Conservation (phyloP, 1,140 invertebrate genomes). For the Yoshiicerus persimilis region DNA sequence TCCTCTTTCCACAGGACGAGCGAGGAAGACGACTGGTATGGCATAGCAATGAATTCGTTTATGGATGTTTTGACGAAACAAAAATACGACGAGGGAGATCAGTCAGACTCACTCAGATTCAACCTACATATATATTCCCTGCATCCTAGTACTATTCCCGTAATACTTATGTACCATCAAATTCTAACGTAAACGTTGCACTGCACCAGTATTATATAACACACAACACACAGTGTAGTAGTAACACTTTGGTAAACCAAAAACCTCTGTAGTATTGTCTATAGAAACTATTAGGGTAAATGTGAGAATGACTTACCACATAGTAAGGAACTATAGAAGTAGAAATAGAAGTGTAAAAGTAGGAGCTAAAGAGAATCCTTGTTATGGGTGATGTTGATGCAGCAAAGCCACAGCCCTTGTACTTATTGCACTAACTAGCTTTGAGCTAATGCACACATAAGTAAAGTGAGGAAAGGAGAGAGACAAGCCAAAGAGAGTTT, state of each 20-base stretch:
- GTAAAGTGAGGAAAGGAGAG: background rate
- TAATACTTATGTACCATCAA: too few relatives aligned
- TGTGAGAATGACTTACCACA: background rate
- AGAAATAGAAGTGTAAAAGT: background rate
- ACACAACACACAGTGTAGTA: too few relatives aligned
- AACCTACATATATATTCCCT: background rate
- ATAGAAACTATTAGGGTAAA: background rate
- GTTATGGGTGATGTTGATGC: slow-evolving; percentile 7
- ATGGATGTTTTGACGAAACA: slow-evolving; percentile 30
- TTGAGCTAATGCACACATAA: slow-evolving; percentile 17
- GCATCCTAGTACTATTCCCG: background rate
- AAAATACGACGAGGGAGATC: slow-evolving; percentile 13
- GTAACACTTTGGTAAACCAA: background rate
- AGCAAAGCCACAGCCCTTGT: slow-evolving; percentile 5
- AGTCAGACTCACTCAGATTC: background rate
- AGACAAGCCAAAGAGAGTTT: background rate
- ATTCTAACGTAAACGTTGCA: background rate
- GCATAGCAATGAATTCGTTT: slow-evolving; percentile 25
- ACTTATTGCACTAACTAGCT: slow-evolving; percentile 20
- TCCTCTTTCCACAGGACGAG: slow-evolving; percentile 10
- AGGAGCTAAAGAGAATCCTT: background rate
- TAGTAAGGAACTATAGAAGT: background rate
- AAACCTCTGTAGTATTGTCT: background rate
- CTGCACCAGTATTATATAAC: background rate
- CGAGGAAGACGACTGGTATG: background rate